A percentile compares a stretch with the other conserved stretches of the same genome.
Conservation (phyloP, 2,797 vertebrate genomes). For the Betta splendens region DNA sequence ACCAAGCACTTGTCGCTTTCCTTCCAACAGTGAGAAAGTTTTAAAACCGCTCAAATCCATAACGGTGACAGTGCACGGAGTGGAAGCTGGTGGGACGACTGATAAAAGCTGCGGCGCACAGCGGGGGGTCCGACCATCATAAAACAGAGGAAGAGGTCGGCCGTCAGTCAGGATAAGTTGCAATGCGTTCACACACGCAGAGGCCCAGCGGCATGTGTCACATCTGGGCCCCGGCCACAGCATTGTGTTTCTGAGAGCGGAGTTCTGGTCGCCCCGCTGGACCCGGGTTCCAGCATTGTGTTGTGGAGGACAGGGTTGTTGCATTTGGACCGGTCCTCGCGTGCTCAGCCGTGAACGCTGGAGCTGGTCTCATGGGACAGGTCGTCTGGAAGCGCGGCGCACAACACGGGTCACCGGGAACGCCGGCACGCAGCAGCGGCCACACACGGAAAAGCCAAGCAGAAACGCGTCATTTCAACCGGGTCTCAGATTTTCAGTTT, state of each 20-base stretch:
- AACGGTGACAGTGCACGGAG: constrained; percentile 14
- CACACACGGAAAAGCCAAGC: constrained; percentile 14
- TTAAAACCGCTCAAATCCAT: constrained; percentile 50
- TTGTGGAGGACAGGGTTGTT: constrained; percentile 74
- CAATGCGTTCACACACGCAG: constrained; percentile 11
- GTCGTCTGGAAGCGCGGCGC: constrained; percentile 28
- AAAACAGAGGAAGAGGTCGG: constrained; percentile 8
- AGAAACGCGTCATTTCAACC: constrained; percentile 32
- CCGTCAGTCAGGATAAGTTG: neutral
- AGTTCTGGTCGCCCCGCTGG: constrained; percentile 53
- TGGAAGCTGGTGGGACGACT: constrained; percentile 36
- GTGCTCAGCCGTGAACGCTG: constrained; percentile 33
- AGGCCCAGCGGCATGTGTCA: constrained; percentile 27
- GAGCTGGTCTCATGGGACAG: constrained; percentile 35
- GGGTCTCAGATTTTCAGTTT: constrained; percentile 45
- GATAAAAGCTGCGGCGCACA: constrained; percentile 35
- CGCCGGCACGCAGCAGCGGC: constrained; percentile 45
- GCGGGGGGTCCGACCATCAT: constrained; percentile 8
- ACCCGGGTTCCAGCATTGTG: constrained; percentile 65
- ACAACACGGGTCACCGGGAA: constrained; percentile 43
- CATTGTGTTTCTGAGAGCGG: constrained; percentile 68
- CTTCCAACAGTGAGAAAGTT: constrained; percentile 63
- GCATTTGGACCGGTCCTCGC: constrained; percentile 68
- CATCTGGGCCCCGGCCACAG: constrained; percentile 55
- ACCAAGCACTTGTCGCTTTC: constrained; percentile 52